phyloP scores from a whole-genome alignment of 2,888 invertebrate genomes.

The Pachydiplax longipennis region DNA sequence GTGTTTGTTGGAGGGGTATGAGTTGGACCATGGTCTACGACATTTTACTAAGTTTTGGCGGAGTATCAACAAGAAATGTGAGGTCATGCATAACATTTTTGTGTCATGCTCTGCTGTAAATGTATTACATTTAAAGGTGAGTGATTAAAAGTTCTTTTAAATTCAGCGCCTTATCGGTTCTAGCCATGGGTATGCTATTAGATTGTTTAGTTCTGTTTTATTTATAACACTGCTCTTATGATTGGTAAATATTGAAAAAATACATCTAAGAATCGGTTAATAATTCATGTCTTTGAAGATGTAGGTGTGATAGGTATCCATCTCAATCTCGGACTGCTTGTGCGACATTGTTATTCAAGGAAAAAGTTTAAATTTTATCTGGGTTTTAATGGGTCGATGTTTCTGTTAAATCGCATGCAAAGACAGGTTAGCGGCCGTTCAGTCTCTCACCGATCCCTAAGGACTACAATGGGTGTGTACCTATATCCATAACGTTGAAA shows the following conservation, averaged over 20 bases:
- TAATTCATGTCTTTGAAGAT: too few species aligned
- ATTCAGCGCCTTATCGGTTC: conserved; percentile 17
- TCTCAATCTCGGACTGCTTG: too few species aligned
- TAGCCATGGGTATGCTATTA: conserved; percentile 19
- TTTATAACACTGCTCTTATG: neutral
- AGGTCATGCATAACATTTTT: conserved; percentile 23
- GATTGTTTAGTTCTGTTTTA: neutral
- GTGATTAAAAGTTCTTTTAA: conserved; percentile 10
- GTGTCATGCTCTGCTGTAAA: conserved; percentile 39
- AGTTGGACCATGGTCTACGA: conserved; percentile 29
- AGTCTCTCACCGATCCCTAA: neutral
- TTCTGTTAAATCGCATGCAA: neutral
- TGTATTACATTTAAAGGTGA: conserved; percentile 40
- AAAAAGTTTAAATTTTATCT: neutral
- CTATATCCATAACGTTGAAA: neutral
- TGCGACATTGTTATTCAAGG: too few species aligned
- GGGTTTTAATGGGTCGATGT: neutral
- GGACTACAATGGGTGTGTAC: neutral
- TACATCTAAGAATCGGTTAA: too few species aligned
- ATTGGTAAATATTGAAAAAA: too few species aligned
- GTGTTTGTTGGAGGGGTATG: conserved; percentile 27
- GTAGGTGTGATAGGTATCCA: too few species aligned
- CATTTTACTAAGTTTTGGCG: neutral
- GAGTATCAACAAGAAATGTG: conserved; percentile 28
- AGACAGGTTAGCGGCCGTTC: neutral